Conservation (phyloP, 2,113 vertebrate species). For the Drymodes brunneopygia region DNA sequence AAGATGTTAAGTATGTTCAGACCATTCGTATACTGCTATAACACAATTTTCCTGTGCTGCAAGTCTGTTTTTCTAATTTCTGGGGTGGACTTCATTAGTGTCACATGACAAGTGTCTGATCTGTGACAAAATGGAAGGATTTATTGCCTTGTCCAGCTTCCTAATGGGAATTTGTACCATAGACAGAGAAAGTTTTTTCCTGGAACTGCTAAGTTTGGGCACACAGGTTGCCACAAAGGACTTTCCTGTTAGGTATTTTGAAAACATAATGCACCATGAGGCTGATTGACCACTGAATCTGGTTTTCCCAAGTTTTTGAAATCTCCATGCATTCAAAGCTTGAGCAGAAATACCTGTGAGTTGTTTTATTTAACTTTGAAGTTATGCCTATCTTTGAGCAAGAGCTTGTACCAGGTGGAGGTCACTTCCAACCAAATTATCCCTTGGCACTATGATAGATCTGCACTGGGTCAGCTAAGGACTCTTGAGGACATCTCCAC, state of each 20-base stretch:
- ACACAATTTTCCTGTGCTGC: not conserved
- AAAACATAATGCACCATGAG: not conserved
- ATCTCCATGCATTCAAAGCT: not conserved
- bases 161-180: not conserved
- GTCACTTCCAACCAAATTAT: not conserved
- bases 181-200: not conserved
- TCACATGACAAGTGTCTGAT: not conserved
- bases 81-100: not conserved
- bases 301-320: not conserved
- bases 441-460: not conserved
- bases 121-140: not conserved
- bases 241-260: not conserved
- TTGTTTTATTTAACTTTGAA: not conserved
- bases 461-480: not conserved
- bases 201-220: not conserved
- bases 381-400: not conserved
- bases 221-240: not conserved
- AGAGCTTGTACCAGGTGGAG: not conserved
- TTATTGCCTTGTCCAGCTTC: not conserved
- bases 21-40: not conserved
- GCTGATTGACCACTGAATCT: not conserved
- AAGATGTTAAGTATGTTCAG: not conserved
- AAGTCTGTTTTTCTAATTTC: not conserved
- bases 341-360: not conserved
- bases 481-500: not conserved